Evolutionary conservation across 2,113 vertebrate genomes (phyloP), one percentile per base, ranked within the genome.

Genomic region (Caretta caretta): DNA sequence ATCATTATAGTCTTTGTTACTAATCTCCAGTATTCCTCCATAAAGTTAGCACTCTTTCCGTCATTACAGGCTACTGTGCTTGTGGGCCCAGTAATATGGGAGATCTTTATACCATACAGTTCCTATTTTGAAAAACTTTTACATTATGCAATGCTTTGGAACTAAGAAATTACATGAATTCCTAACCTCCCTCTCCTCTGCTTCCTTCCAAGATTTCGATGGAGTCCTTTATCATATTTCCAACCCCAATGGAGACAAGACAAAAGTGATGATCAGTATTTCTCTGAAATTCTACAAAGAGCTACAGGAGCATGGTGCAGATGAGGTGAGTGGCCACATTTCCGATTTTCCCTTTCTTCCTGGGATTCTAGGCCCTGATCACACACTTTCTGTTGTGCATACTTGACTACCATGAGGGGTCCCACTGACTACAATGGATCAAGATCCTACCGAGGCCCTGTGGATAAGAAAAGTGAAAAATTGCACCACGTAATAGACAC

Each of bases 201-300:
- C 51, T 97, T 98, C 88, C 49, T 92, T 97, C 83, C 25, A 97
- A 99, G 99, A 99, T 97, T 99, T 99, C 3, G 99, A 99, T 99
- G 99, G 99, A 62, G 99, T 99, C 96, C 98, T 99, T 92, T 99
- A 99, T 97, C 99, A 99, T 98, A 99, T 99, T 98, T 99, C 99
- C 97, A 99, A 99, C 96, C 99, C 99, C 76, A 99, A 99, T 93
- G 99, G 99, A 96, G 99, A 99, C 92, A 99, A 99, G 98, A 99
- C 99, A 93, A 99, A 99, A 98, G 98, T 99, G 96, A 99, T 99
- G 99, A 98, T 99, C 99, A 99, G 99, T 98, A 99, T 99, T 98
- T 99, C 99, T 94, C 98, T 99, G 96, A 99, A 99, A 98, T 99
- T 99, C 99, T 99, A 99, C 98, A 99, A 99, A 96, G 99, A 99